Conservation (phyloP, 2,888 invertebrate genomes). For the Archaeoteleia sp. region DNA sequence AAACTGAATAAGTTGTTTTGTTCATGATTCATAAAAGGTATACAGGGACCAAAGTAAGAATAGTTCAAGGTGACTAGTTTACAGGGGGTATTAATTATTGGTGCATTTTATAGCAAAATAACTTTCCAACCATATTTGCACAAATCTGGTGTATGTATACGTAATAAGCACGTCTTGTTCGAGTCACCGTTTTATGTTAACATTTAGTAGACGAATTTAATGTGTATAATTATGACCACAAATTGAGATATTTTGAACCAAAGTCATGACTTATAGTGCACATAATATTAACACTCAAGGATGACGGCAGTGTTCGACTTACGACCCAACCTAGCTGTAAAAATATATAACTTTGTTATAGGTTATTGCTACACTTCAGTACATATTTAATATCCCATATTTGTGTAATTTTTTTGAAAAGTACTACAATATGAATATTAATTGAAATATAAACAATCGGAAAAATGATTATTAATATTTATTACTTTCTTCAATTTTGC, state of each 20-base stretch:
- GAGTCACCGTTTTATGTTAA: too few species aligned
- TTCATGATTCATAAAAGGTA: too few species aligned
- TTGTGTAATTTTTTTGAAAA: constrained; percentile 14
- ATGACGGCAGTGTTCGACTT: constrained; percentile 8
- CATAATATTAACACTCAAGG: constrained; percentile 16
- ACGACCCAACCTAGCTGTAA: constrained; percentile 7
- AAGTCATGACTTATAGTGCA: constrained; percentile 7
- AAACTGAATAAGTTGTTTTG: too few species aligned
- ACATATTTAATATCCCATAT: constrained; percentile 4
- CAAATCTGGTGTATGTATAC: too few species aligned
- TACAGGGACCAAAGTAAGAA: constrained; percentile 11
- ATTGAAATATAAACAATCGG: constrained; percentile 2
- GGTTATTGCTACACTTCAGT: constrained; percentile 19
- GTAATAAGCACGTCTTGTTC: too few species aligned
- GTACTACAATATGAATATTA: constrained; percentile 1
- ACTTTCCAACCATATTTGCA: too few species aligned
- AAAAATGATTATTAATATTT: too few species aligned
- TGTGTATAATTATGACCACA: constrained; percentile 7
- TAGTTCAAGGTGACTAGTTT: constrained; percentile 19
- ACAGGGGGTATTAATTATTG: constrained; percentile 10
- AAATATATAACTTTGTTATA: constrained; percentile 17
- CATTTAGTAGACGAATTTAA: constrained; percentile 8
- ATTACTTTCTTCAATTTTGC: background rate
- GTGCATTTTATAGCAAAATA: constrained; percentile 2
- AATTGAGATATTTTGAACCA: constrained; percentile 21